These are phyloP conservation scores for Anguilla rostrata DNA, from an alignment of 2,113 vertebrate species.

Conservation along the genomic window DNA sequence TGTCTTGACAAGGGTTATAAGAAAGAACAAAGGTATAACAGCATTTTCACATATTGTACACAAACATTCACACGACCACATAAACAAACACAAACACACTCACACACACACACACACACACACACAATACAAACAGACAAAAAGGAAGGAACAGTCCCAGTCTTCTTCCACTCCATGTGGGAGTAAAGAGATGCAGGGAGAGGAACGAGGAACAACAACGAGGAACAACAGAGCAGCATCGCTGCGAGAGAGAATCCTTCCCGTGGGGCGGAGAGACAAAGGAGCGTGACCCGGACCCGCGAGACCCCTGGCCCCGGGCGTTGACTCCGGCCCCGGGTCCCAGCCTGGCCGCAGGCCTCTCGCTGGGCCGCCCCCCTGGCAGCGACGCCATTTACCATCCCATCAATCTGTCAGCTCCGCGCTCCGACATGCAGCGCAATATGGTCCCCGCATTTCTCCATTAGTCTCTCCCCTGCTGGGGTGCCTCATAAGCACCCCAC, in stretches of 20 bases:
- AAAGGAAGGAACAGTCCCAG: conserved; percentile 57
- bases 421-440: conserved; percentile 87
- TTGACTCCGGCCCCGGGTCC: conserved; percentile 68
- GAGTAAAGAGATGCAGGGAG: not conserved
- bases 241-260: conserved; percentile 72
- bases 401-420: conserved; percentile 92
- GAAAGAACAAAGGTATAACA: not conserved
- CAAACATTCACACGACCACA: not conserved
- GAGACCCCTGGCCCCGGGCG: conserved; percentile 67
- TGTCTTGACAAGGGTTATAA: not conserved
- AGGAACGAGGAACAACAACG: too few species aligned
- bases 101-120: not conserved
- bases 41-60: not conserved
- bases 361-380: conserved; percentile 62
- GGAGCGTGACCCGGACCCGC: conserved; percentile 83
- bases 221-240: conserved; percentile 54
- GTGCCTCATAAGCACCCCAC: not conserved
- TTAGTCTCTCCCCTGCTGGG: conserved; percentile 72
- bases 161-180: conserved; percentile 34
- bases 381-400: conserved; percentile 84
- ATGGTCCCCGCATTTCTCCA: conserved; percentile 80
- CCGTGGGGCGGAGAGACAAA: conserved; percentile 83
- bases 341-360: conserved; percentile 39
- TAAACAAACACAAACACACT: not conserved
- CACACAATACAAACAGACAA: conserved; percentile 44